Conservation (phyloP, 2,888 invertebrate species). For the Drosophila birchii region DNA sequence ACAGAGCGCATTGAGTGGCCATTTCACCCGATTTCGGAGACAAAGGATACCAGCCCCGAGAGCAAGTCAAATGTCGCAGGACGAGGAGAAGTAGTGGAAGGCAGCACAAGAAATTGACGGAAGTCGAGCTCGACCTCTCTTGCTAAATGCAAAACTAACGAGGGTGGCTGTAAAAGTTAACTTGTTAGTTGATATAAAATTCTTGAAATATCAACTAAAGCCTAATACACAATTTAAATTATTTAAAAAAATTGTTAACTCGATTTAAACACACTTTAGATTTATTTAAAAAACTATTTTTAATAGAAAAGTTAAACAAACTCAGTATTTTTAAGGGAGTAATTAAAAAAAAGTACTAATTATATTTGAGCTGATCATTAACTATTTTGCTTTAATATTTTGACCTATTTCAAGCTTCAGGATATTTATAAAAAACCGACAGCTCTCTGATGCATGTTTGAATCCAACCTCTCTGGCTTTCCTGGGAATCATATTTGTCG, state of each 20-base stretch:
- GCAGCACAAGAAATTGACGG: slow-evolving; percentile 48
- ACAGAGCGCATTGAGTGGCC: slow-evolving; percentile 76
- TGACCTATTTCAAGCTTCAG: too few species aligned
- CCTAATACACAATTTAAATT: background rate
- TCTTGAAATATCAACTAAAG: background rate
- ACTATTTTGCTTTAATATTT: background rate
- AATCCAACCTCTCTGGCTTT: background rate
- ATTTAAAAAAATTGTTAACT: background rate
- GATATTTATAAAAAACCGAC: background rate
- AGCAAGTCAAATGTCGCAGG: slow-evolving; percentile 66
- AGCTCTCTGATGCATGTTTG: too few species aligned
- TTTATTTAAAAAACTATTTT: background rate
- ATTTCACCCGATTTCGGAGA: slow-evolving; percentile 31
- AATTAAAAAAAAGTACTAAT: background rate
- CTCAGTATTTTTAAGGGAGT: background rate
- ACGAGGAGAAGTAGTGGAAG: slow-evolving; percentile 8
- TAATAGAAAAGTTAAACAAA: too few species aligned
- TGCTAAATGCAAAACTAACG: slow-evolving; percentile 66
- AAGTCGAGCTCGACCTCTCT: slow-evolving; percentile 54
- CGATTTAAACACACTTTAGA: background rate
- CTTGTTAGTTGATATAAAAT: background rate
- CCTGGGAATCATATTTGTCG: slow-evolving; percentile 32
- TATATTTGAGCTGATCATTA: background rate
- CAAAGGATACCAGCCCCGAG: slow-evolving; percentile 31
- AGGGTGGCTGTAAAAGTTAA: background rate